Evolutionary conservation across 2,113 vertebrate genomes (phyloP), one percentile per base, ranked within the genome.

Genomic region (Nicator chloris): DNA sequence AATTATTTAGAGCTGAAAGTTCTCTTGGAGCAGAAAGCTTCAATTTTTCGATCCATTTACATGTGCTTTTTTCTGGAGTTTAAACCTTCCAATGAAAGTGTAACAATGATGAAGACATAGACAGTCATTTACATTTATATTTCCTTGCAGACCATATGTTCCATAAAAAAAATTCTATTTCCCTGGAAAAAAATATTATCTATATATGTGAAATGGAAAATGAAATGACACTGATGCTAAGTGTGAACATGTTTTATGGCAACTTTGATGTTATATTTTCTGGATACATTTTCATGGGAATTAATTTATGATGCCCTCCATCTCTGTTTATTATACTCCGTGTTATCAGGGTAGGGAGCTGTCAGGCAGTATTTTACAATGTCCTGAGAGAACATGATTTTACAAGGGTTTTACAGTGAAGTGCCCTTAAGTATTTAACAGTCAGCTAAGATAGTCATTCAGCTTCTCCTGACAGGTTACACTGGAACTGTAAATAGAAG

Each of bases 401-500:
- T 93, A 77, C 75, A 85, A 84, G 31, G 13, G 11, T 50, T 86
- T 77, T 87, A 9, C 28, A 66, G 13, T 44, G 61, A 95, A 88
- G 21, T 59, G 13, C 31, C 47, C 9, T 0, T 85, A 86, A 85
- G 72, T 82, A 91, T 93, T 94, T 92, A 96, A 94, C 47, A 76
- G 53, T 76, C 51, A 60, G 54, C 81, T 91, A 89, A 83, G 80
- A 68, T 71, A 57, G 71, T 89, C 65, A 76, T 95, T 95, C 76
- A 85, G 50, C 30, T 84, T 88, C 69, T 84, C 31, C 50, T 87
- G 51, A 51, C 39, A 88, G n/a, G 64, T 94, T 95, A 84, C 13
- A 1, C 37, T 91, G 61, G 56, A 93, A 86, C 64, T 71, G 79
- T 85, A 95, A 97, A 95, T 69, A 94, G 68, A 96, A 91, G 45